phyloP scores from a whole-genome alignment of 2,888 invertebrate species.

The Galeopsomyia nigrocyanea region DNA sequence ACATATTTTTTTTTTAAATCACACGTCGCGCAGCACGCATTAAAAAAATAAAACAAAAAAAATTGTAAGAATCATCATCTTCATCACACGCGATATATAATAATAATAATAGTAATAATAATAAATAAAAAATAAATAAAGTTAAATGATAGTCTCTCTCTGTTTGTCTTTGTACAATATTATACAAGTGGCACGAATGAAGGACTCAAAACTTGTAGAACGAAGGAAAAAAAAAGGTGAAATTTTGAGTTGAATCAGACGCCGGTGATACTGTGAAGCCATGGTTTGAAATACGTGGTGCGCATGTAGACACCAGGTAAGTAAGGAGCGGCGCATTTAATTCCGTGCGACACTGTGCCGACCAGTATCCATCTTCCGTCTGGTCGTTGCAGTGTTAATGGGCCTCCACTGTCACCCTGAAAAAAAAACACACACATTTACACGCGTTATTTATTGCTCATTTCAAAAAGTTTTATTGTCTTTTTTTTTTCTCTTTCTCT shows the following conservation, averaged over 20 bases:
- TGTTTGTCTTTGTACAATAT: slow-evolving; percentile 61
- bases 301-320: slow-evolving; percentile 95
- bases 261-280: slow-evolving; percentile 90
- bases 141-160: slow-evolving; percentile 55
- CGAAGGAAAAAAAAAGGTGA: slow-evolving; percentile 26
- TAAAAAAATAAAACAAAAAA: too few species aligned
- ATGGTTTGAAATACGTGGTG: slow-evolving; percentile 91
- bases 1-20: not conserved
- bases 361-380: slow-evolving; percentile 90
- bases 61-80: too few species aligned
- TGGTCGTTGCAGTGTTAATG: slow-evolving; percentile 84
- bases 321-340: slow-evolving; percentile 93
- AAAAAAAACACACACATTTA: slow-evolving; percentile 7
- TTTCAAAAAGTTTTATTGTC: too few species aligned
- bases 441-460: too few species aligned
- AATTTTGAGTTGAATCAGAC: slow-evolving; percentile 64
- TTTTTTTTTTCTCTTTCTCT: too few species aligned
- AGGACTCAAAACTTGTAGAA: not conserved
- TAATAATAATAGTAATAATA: not conserved
- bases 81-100: not conserved
- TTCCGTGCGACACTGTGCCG: slow-evolving; percentile 95
- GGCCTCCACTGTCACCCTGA: slow-evolving; percentile 94
- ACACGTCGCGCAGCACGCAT: not conserved
- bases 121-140: slow-evolving; percentile 53
- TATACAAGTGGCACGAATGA: slow-evolving; percentile 62